These are phyloP conservation scores for Sebastes diploproa DNA, from an alignment of 2,797 vertebrate genomes.

Conservation along the genomic window DNA sequence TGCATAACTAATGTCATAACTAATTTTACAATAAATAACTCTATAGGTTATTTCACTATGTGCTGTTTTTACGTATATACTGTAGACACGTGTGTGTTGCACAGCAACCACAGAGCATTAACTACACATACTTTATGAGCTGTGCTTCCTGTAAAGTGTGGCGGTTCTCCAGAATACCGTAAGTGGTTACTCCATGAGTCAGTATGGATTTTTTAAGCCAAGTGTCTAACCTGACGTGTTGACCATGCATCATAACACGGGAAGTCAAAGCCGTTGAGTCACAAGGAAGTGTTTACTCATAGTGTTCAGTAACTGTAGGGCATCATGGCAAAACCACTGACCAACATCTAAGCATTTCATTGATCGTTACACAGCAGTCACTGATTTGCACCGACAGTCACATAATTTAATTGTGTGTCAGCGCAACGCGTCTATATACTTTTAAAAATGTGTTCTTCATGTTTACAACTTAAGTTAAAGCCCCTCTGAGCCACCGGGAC, in stretches of 20 bases:
- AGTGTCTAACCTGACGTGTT: conserved; percentile 2
- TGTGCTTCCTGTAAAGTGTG: background rate
- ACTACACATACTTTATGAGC: background rate
- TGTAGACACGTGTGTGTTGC: background rate
- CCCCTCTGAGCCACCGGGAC: conserved; percentile 24
- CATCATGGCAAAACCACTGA: conserved; percentile 8
- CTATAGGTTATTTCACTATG: background rate
- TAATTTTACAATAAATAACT: background rate
- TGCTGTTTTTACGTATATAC: background rate
- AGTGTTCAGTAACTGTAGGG: background rate
- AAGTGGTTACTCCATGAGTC: conserved; percentile 40
- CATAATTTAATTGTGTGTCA: background rate
- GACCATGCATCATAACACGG: conserved; percentile 15
- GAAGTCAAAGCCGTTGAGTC: conserved; percentile 44
- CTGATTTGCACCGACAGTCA: background rate
- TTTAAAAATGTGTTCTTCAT: background rate
- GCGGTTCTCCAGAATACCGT: background rate
- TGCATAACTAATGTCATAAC: background rate
- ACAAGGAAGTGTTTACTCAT: conserved; percentile 51
- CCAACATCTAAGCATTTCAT: background rate
- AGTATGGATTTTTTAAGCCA: conserved; percentile 24
- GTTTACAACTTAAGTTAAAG: conserved; percentile 17
- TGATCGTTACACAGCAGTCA: background rate
- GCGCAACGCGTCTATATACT: background rate
- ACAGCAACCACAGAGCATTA: background rate